Conservation (phyloP, 2,113 vertebrate genomes). For the Okapia johnstoni region DNA sequence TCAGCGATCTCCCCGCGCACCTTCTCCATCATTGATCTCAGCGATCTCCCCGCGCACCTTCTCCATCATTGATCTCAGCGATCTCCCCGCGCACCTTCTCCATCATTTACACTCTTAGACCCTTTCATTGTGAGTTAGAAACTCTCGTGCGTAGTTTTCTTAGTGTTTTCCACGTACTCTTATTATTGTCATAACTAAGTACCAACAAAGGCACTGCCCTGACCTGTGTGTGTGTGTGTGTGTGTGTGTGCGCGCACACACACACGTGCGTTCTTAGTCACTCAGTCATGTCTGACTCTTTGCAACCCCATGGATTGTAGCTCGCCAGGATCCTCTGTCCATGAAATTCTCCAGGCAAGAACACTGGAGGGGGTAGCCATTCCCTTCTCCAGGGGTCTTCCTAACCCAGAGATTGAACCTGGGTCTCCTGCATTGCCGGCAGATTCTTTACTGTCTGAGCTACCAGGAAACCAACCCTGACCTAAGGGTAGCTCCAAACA, state of each 20-base stretch:
- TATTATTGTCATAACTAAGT: background rate
- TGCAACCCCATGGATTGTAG: background rate
- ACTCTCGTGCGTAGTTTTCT: background rate
- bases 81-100: background rate
- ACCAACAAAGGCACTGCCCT: background rate
- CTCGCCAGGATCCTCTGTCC: background rate
- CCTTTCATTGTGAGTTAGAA: background rate
- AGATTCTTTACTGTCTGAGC: background rate
- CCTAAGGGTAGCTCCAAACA: background rate
- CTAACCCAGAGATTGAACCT: background rate
- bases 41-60: background rate
- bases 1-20: no score
- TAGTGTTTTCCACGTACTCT: background rate
- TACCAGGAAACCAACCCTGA: background rate
- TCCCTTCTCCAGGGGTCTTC: background rate
- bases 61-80: no score
- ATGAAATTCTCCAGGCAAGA: background rate
- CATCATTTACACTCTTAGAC: no score
- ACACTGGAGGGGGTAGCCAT: background rate
- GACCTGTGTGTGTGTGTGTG: background rate
- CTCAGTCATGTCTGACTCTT: background rate
- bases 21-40: background rate
- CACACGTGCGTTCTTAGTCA: no score
- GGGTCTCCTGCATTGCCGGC: background rate
- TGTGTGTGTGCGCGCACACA: accelerated